These are phyloP conservation scores for Anticlea derivata DNA, from an alignment of 2,888 invertebrate species.

Conservation along the genomic window DNA sequence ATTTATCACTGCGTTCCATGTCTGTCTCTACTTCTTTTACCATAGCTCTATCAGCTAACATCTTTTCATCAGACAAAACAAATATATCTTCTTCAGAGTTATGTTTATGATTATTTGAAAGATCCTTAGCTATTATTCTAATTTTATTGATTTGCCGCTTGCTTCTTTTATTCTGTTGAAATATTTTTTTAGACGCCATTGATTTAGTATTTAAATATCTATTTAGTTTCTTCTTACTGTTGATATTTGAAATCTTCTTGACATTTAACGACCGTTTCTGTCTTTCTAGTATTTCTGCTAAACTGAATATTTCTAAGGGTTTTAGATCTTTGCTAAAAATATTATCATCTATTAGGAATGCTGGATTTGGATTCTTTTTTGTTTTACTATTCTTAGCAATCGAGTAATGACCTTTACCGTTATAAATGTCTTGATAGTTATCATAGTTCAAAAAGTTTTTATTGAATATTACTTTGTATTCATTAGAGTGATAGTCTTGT, in stretches of 20 bases:
- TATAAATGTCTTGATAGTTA: constrained; percentile 51
- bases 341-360: constrained; percentile 45
- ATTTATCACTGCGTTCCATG: constrained; percentile 34
- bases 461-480: constrained; percentile 50
- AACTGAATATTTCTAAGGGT: constrained; percentile 56
- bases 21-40: constrained; percentile 49
- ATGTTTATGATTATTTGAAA: constrained; percentile 33
- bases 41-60: constrained; percentile 56
- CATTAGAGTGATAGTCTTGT: constrained; percentile 54
- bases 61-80: constrained; percentile 59
- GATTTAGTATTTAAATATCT: constrained; percentile 58
- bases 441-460: constrained; percentile 47
- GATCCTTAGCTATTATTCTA: constrained; percentile 59
- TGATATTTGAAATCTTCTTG: constrained; percentile 53
- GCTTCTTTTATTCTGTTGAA: constrained; percentile 54
- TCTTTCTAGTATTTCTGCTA: constrained; percentile 53
- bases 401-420: constrained; percentile 28
- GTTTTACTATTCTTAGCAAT: constrained; percentile 14
- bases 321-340: constrained; percentile 54
- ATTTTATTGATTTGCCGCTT: constrained; percentile 68
- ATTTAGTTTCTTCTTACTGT: constrained; percentile 54
- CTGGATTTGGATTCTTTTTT: constrained; percentile 19
- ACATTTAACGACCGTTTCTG: constrained; percentile 54
- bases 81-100: constrained; percentile 60
- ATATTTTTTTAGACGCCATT: constrained; percentile 50